These are phyloP conservation scores for Polyploca ridens DNA, from an alignment of 2,888 invertebrate genomes.

Conservation along the genomic window DNA sequence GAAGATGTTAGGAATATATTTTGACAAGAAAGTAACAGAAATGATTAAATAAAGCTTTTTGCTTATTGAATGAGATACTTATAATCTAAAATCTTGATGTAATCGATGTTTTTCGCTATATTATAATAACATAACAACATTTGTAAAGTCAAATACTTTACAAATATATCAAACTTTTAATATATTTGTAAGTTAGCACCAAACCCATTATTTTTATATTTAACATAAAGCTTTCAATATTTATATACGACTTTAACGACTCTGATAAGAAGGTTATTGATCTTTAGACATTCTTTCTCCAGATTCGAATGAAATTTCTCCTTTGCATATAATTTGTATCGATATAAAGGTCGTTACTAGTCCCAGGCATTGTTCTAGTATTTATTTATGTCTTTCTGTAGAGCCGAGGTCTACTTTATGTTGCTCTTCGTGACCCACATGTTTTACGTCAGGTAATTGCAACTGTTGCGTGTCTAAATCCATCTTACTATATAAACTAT, in stretches of 20 bases:
- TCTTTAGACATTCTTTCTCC: not conserved
- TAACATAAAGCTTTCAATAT: constrained; percentile 1
- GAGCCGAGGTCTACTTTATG: constrained; percentile 13
- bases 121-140: too few relatives aligned
- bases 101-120: too few relatives aligned
- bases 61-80: too few relatives aligned
- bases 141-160: too few relatives aligned
- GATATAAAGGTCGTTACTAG: constrained; percentile 1
- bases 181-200: not conserved
- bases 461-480: constrained; percentile 13
- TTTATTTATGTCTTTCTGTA: constrained; percentile 15
- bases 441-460: constrained; percentile 18
- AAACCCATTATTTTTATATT: not conserved
- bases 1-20: too few relatives aligned
- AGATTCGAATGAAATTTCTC: not conserved
- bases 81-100: too few relatives aligned
- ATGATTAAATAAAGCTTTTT: too few relatives aligned
- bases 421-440: constrained; percentile 22
- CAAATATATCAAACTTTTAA: not conserved
- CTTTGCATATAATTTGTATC: constrained; percentile 1
- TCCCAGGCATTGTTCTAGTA: not conserved
- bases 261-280: constrained; percentile 4
- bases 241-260: not conserved
- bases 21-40: too few relatives aligned
- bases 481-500: not conserved